A percentile compares a stretch with the other conserved stretches of the same genome.
Evolutionary conservation across 2,113 vertebrate genomes (phyloP).

Genomic region (Anser brachyrhynchus): DNA sequence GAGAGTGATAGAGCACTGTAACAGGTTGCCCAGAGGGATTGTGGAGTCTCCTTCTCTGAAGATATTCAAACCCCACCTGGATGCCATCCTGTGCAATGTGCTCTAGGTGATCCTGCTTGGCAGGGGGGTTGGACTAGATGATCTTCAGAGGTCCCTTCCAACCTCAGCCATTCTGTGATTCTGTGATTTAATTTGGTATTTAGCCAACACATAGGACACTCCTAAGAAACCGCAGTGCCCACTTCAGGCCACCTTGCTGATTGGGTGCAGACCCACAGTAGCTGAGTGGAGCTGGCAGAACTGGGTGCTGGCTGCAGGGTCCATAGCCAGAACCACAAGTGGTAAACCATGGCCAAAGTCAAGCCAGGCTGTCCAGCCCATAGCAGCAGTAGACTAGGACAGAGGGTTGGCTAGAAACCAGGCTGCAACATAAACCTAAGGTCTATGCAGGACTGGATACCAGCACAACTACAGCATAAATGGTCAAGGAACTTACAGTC

Average conservation of each 20-base stretch:
- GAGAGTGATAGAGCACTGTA: too few species aligned
- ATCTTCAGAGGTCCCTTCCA: too few species aligned
- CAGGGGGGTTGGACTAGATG: too few species aligned
- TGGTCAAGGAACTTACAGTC: background rate
- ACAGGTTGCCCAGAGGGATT: too few species aligned
- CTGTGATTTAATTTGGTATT: background rate
- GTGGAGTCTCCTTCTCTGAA: too few species aligned
- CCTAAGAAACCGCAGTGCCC: background rate
- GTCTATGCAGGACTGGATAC: background rate
- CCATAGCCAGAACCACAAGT: background rate
- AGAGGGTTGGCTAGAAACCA: background rate
- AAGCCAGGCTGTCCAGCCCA: background rate
- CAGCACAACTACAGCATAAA: accelerated
- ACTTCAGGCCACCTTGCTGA: background rate
- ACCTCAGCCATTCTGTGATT: too few species aligned
- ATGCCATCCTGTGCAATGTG: too few species aligned
- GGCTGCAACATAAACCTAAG: background rate
- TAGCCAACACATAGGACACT: background rate
- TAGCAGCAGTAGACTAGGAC: background rate
- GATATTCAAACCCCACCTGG: too few species aligned
- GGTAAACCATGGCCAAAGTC: background rate
- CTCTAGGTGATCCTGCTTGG: too few species aligned
- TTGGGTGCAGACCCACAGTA: background rate
- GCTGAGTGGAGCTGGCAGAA: background rate
- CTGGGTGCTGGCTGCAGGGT: background rate